Conservation (phyloP, 2,797 vertebrate genomes). For the Pseudochromis fuscus region DNA sequence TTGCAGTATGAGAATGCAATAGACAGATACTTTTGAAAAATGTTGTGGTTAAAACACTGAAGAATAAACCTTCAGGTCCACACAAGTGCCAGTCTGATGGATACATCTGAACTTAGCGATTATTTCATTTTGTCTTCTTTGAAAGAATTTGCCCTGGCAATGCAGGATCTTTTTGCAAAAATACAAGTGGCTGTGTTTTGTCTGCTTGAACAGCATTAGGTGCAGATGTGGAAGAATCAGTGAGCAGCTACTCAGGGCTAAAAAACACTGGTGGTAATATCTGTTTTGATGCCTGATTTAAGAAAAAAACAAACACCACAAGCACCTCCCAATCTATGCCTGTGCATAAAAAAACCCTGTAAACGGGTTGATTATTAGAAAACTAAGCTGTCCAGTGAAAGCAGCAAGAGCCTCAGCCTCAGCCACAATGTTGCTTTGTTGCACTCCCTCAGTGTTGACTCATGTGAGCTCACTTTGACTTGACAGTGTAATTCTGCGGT, state of each 20-base stretch:
- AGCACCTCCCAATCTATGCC: conserved; percentile 4
- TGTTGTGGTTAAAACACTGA: conserved; percentile 29
- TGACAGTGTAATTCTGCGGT: conserved; percentile 20
- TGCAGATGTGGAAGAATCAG: conserved; percentile 15
- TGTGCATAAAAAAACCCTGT: conserved; percentile 21
- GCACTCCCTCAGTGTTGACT: conserved; percentile 16
- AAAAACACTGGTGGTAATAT: conserved; percentile 17
- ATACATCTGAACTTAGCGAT: conserved; percentile 25
- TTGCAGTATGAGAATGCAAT: conserved; percentile 20
- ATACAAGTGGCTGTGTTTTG: background rate
- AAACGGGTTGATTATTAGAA: conserved; percentile 17
- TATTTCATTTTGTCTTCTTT: conserved; percentile 32
- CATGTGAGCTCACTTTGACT: conserved; percentile 19
- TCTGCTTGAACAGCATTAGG: conserved; percentile 19
- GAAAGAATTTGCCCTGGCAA: conserved; percentile 15
- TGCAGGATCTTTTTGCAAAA: conserved; percentile 9
- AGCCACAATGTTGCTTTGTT: conserved; percentile 12
- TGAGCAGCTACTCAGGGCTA: conserved; percentile 31
- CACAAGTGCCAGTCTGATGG: conserved; percentile 17
- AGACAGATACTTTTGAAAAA: conserved; percentile 47
- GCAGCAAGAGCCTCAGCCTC: conserved; percentile 1
- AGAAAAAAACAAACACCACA: conserved; percentile 5
- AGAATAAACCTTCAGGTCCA: conserved; percentile 19
- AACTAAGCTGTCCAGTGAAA: conserved; percentile 22
- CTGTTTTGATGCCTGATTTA: conserved; percentile 26